phyloP scores from a whole-genome alignment of 2,797 vertebrate species.

The Poecilia wingei region DNA sequence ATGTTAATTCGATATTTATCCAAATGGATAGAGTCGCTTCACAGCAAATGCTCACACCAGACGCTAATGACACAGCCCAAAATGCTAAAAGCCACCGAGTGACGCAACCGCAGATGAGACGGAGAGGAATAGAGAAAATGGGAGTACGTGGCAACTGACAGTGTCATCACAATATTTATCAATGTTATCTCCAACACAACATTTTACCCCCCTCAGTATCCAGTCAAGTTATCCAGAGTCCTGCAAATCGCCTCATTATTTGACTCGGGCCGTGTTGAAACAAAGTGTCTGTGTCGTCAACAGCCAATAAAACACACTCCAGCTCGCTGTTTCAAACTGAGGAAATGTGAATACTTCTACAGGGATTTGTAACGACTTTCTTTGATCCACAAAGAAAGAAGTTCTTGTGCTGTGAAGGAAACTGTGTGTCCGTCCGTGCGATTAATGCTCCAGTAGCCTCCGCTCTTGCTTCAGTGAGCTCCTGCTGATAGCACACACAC shows the following conservation, averaged over 20 bases:
- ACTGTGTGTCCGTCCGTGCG: conserved; percentile 35
- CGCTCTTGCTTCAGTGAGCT: conserved; percentile 66
- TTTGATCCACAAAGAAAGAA: conserved; percentile 25
- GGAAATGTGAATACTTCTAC: not conserved
- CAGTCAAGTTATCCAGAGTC: too few species aligned
- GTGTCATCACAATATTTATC: not conserved
- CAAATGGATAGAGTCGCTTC: not conserved
- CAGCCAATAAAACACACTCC: not conserved
- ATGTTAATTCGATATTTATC: not conserved
- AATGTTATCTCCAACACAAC: not conserved
- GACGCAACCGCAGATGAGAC: not conserved
- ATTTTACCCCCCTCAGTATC: not conserved
- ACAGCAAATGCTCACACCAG: not conserved
- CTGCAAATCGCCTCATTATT: too few species aligned
- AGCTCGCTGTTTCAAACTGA: not conserved
- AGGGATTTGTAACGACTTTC: conserved; percentile 19
- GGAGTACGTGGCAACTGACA: not conserved
- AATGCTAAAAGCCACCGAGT: not conserved
- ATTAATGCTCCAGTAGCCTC: conserved; percentile 54
- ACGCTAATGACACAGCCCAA: not conserved
- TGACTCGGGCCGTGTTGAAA: not conserved
- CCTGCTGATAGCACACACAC: conserved; percentile 68
- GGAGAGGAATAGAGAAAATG: not conserved
- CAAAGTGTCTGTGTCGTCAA: not conserved
- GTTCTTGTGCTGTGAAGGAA: conserved; percentile 33